phyloP scores from a whole-genome alignment of 2,113 vertebrate species.

The Strix aluco region DNA sequence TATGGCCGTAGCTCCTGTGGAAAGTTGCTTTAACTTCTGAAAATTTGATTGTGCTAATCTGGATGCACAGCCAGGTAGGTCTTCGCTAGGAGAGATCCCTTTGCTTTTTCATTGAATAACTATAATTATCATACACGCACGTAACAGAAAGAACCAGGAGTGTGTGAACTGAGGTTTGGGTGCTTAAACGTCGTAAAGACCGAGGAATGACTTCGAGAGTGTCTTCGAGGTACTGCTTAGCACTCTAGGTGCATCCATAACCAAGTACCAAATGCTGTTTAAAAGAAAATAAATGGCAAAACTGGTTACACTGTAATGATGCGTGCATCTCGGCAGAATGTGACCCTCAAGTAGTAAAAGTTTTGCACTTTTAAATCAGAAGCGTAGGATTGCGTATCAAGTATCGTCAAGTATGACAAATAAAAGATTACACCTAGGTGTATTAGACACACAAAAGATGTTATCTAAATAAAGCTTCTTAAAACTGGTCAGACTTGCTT shows the following conservation, averaged over 20 bases:
- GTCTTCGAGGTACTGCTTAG: not conserved
- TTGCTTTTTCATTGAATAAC: not conserved
- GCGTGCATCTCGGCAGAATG: not conserved
- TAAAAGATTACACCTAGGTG: conserved; percentile 15
- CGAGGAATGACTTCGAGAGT: not conserved
- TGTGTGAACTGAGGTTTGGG: not conserved
- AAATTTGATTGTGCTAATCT: not conserved
- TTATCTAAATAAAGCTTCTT: conserved; percentile 46
- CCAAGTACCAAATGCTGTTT: not conserved
- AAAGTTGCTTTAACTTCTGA: conserved; percentile 20
- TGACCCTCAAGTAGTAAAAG: not conserved
- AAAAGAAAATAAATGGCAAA: not conserved
- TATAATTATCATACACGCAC: accelerated
- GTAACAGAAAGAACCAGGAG: not conserved
- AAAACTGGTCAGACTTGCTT: conserved; percentile 56
- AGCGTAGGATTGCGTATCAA: not conserved
- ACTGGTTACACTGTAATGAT: not conserved
- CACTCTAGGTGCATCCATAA: not conserved
- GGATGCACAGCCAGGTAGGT: not conserved
- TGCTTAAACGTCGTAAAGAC: not conserved
- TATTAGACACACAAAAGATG: conserved; percentile 23
- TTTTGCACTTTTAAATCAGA: not conserved
- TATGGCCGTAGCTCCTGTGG: not conserved
- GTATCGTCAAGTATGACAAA: not conserved
- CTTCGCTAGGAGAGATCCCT: not conserved